Evolutionary conservation across 2,888 invertebrate genomes (phyloP).

Genomic region (Tipula helvola): DNA sequence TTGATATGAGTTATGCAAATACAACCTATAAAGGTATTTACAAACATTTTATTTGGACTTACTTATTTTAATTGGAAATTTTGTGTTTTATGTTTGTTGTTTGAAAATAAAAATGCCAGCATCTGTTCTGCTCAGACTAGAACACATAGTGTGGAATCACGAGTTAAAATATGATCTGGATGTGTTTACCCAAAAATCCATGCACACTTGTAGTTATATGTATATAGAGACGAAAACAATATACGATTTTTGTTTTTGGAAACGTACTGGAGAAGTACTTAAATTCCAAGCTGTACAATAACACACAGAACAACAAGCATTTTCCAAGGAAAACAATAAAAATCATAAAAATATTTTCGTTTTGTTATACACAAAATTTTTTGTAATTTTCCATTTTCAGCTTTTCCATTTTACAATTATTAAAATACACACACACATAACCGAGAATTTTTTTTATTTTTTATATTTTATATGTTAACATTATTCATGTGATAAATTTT

Average conservation of each 20-base stretch:
- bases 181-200: background rate
- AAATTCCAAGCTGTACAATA: background rate
- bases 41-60: background rate
- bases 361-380: background rate
- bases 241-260: background rate
- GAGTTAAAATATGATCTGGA: background rate
- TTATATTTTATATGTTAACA: background rate
- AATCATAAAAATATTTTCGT: slow-evolving; percentile 4
- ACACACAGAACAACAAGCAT: background rate
- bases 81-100: background rate
- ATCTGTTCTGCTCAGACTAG: background rate
- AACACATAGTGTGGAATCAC: background rate
- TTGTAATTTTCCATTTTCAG: background rate
- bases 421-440: background rate
- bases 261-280: background rate
- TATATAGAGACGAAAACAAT: background rate
- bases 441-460: background rate
- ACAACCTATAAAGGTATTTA: background rate
- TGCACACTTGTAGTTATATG: background rate
- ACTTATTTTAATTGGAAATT: background rate
- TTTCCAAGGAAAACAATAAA: background rate
- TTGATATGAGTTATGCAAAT: no score
- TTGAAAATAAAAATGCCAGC: background rate
- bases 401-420: background rate
- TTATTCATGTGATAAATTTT: background rate